Percentiles rank a stretch among this genome's conserved stretches.
These are phyloP conservation scores for Mellivora capensis DNA, from an alignment of 2,113 vertebrate species.

Conservation along the genomic window DNA sequence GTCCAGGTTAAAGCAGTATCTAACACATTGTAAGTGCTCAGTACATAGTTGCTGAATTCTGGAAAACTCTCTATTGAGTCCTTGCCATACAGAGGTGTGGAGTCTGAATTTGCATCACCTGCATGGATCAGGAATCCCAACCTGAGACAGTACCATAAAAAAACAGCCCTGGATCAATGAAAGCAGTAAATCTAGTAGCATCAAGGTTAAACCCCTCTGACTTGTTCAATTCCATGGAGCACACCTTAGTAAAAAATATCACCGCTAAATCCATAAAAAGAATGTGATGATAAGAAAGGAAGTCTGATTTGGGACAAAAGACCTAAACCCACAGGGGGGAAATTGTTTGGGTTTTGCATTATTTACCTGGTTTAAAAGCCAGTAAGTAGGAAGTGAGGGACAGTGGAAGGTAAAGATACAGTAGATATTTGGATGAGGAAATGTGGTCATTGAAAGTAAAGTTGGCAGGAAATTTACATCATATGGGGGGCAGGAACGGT, in stretches of 20 bases:
- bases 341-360: not conserved
- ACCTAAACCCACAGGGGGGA: too few relatives aligned
- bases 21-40: not conserved
- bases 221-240: not conserved
- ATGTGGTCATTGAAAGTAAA: not conserved
- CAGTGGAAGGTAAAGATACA: not conserved
- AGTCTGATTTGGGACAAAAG: not conserved
- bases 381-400: not conserved
- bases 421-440: not conserved
- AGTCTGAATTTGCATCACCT: not conserved
- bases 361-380: not conserved
- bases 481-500: not conserved
- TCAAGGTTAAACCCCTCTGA: not conserved
- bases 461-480: not conserved
- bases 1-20: not conserved
- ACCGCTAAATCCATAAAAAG: not conserved
- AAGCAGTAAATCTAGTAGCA: not conserved
- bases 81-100: not conserved
- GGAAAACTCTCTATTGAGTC: not conserved
- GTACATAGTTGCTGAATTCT: not conserved
- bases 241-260: not conserved
- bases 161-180: not conserved
- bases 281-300: not conserved
- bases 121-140: not conserved
- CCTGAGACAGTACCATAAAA: not conserved